Percentiles rank a stretch among this genome's conserved stretches.
Conservation (phyloP, 1,140 invertebrate species). For the Linepithema humile region DNA sequence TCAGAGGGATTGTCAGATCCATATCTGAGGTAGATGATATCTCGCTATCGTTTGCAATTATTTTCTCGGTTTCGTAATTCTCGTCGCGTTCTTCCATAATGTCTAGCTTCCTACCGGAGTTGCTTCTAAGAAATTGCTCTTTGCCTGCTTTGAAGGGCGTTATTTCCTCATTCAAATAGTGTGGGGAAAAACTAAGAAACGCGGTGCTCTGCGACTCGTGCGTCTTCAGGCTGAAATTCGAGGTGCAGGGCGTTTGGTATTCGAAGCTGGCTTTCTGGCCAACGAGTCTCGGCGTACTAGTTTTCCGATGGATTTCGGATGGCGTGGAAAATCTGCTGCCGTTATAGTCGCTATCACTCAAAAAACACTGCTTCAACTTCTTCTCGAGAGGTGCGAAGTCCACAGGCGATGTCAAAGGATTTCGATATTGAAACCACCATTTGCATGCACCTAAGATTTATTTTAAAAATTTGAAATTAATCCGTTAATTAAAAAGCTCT, state of each 20-base stretch:
- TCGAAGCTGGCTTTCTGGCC: slow-evolving; percentile 28
- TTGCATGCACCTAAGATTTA: slow-evolving; percentile 52
- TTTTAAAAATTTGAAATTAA: background rate
- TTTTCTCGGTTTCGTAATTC: background rate
- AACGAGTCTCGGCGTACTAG: slow-evolving; percentile 72
- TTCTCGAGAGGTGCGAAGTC: background rate
- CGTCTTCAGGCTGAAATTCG: slow-evolving; percentile 68
- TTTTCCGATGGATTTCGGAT: slow-evolving; percentile 67
- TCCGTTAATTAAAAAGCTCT: background rate
- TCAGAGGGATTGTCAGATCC: slow-evolving; percentile 57
- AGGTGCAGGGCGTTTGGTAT: slow-evolving; percentile 58
- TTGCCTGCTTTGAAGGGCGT: slow-evolving; percentile 17
- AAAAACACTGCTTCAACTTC: slow-evolving; percentile 21
- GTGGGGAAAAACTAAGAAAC: background rate
- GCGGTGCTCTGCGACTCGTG: slow-evolving; percentile 30
- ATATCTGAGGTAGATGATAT: slow-evolving; percentile 32
- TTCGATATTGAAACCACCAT: slow-evolving; percentile 43
- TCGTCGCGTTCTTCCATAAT: slow-evolving; percentile 57
- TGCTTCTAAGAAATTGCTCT: slow-evolving; percentile 1
- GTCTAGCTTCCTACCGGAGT: slow-evolving; percentile 44
- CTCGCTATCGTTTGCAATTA: background rate
- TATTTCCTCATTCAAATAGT: background rate
- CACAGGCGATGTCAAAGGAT: background rate
- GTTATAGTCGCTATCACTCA: slow-evolving; percentile 48
- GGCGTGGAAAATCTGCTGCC: slow-evolving; percentile 57